A percentile compares a stretch with the other conserved stretches of the same genome.
phyloP scores from a whole-genome alignment of 1,140 invertebrate species.

The Mylabris phalerata region DNA sequence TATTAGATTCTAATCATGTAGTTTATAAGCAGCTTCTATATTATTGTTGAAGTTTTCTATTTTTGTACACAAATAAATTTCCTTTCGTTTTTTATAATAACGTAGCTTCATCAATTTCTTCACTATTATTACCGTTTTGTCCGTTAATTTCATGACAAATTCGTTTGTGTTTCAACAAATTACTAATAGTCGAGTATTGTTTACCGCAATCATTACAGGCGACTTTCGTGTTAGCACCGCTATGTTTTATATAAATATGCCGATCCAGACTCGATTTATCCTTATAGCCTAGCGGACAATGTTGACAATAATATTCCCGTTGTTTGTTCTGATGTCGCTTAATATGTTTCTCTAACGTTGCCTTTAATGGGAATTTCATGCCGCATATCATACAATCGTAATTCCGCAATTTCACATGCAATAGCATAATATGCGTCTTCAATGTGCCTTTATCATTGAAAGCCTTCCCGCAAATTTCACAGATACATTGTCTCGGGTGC shows the following conservation, averaged over 20 bases:
- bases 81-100: background rate
- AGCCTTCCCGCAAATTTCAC: conserved; percentile 29
- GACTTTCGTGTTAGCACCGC: conserved; percentile 4
- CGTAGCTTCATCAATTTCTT: background rate
- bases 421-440: conserved; percentile 29
- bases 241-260: conserved; percentile 25
- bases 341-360: conserved; percentile 32
- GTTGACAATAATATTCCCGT: conserved; percentile 23
- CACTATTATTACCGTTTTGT: background rate
- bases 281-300: conserved; percentile 23
- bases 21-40: too few species aligned
- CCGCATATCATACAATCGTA: conserved; percentile 33
- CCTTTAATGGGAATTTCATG: conserved; percentile 29
- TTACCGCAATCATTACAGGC: conserved; percentile 2
- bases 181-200: conserved; percentile 3
- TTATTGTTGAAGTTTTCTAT: too few species aligned
- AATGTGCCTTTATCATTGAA: conserved; percentile 30
- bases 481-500: conserved; percentile 30
- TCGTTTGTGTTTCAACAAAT: conserved; percentile 5
- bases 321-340: conserved; percentile 22
- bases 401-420: conserved; percentile 28
- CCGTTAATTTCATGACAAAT: conserved; percentile 1
- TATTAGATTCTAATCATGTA: too few species aligned
- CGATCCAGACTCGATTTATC: conserved; percentile 28
- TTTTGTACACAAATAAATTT: too few species aligned